Evolutionary conservation across 2,888 invertebrate species (phyloP).

Genomic region (Trachelus iudaicus): DNA sequence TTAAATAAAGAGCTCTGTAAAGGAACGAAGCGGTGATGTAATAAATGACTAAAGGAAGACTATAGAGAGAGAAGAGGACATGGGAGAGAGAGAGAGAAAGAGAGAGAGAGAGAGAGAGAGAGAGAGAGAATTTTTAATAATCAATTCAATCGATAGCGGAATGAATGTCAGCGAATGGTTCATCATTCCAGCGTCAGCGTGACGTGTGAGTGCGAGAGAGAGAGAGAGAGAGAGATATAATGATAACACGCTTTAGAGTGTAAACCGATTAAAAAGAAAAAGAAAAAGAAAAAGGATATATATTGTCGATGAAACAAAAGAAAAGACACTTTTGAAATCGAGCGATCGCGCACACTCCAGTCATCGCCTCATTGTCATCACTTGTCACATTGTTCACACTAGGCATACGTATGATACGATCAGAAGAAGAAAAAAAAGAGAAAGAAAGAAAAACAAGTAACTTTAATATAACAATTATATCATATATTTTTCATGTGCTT

Average conservation of each 20-base stretch:
- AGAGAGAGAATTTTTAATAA: slow-evolving; percentile 2
- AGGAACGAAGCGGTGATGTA: slow-evolving; percentile 39
- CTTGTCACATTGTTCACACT: slow-evolving; percentile 21
- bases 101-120: too few relatives aligned
- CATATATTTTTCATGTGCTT: slow-evolving; percentile 22
- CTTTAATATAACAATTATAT: slow-evolving; percentile 27
- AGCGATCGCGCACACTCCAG: slow-evolving; percentile 12
- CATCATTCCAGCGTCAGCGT: slow-evolving; percentile 4
- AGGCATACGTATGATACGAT: slow-evolving; percentile 21
- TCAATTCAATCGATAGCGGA: not conserved
- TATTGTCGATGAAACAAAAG: not conserved
- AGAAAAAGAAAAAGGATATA: not conserved
- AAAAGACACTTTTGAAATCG: not conserved
- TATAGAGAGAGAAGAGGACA: slow-evolving; percentile 6
- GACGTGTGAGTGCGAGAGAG: not conserved
- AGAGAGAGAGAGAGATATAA: not conserved
- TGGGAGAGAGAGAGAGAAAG: not conserved
- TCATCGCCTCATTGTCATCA: slow-evolving; percentile 18
- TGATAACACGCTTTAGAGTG: not conserved
- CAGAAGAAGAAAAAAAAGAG: not conserved
- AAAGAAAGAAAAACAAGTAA: slow-evolving; percentile 2
- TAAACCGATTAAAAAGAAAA: not conserved
- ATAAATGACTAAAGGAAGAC: slow-evolving; percentile 38
- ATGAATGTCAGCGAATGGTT: slow-evolving; percentile 10
- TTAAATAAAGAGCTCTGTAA: slow-evolving; percentile 51